A percentile compares a stretch with the other conserved stretches of the same genome.
Evolutionary conservation across 1,140 invertebrate species (phyloP).

Genomic region (Drepana arcuata): DNA sequence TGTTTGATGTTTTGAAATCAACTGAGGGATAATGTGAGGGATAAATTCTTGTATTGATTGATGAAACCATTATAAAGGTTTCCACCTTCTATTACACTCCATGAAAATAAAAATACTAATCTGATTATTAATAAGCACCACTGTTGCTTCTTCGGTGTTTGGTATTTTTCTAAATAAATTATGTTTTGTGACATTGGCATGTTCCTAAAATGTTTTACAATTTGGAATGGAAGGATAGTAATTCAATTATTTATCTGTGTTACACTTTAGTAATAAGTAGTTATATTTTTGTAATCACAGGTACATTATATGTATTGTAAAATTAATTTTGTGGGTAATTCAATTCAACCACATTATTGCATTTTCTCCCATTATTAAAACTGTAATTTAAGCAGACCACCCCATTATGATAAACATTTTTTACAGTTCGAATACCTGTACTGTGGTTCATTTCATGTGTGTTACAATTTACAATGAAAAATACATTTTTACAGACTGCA

Average conservation of each 20-base stretch:
- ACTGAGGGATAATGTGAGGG: no score
- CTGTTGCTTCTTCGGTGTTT: no score
- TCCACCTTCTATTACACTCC: no score
- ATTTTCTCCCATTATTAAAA: no score
- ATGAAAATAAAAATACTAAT: no score
- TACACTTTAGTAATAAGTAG: constrained; percentile 48
- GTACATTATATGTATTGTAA: constrained; percentile 12
- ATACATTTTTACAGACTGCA: constrained; percentile 60
- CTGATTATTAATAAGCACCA: no score
- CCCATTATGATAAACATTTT: constrained; percentile 11
- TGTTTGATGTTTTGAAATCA: no score
- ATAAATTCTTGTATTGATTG: no score
- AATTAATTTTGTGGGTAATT: neutral
- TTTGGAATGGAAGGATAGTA: constrained; percentile 31
- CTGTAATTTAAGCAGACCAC: no score
- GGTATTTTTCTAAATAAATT: no score
- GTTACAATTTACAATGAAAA: constrained; percentile 46
- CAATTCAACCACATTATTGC: neutral
- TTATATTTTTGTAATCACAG: constrained; percentile 58
- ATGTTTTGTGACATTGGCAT: constrained; percentile 35
- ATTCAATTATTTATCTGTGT: constrained; percentile 45
- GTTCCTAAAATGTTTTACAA: constrained; percentile 38
- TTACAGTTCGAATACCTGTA: constrained; percentile 12
- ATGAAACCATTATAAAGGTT: no score
- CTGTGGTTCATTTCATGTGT: constrained; percentile 40